Evolutionary conservation across 1,140 invertebrate species (phyloP).

Genomic region (Paraescarpia echinospica): DNA sequence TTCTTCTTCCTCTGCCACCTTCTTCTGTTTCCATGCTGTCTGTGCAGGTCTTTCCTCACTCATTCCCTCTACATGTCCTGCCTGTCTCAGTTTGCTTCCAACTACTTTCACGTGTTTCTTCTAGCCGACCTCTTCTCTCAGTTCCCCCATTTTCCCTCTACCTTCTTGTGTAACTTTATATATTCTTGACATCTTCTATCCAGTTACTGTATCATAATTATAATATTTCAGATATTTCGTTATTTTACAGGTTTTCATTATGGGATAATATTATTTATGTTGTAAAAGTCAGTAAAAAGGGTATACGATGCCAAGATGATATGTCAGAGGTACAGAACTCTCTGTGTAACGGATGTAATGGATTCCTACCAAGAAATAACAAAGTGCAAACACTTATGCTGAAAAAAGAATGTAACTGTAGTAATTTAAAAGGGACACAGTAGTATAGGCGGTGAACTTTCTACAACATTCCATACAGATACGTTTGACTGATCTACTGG

Average conservation of each 20-base stretch:
- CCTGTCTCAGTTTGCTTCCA: too few species aligned
- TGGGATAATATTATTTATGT: neutral
- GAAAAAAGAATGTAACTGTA: neutral
- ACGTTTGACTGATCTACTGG: neutral
- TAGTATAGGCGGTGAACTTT: neutral
- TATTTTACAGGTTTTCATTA: neutral
- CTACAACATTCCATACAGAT: neutral
- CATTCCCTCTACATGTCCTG: too few species aligned
- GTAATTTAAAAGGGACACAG: neutral
- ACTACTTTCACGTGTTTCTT: too few species aligned
- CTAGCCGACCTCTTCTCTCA: too few species aligned
- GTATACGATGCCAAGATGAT: neutral
- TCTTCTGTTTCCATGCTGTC: too few species aligned
- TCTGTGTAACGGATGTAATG: neutral
- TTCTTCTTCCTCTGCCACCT: too few species aligned
- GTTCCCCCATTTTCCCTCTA: too few species aligned
- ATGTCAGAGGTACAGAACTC: neutral
- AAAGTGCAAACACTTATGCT: neutral
- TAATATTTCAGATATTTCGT: neutral
- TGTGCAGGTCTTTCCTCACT: too few species aligned
- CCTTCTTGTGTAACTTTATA: too few species aligned
- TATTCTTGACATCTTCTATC: too few species aligned
- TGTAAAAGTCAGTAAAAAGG: neutral
- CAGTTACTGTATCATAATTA: neutral
- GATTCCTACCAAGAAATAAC: neutral